A percentile compares a stretch with the other conserved stretches of the same genome.
phyloP scores from a whole-genome alignment of 2,797 vertebrate species.

The Phrynocephalus guinanensis region DNA sequence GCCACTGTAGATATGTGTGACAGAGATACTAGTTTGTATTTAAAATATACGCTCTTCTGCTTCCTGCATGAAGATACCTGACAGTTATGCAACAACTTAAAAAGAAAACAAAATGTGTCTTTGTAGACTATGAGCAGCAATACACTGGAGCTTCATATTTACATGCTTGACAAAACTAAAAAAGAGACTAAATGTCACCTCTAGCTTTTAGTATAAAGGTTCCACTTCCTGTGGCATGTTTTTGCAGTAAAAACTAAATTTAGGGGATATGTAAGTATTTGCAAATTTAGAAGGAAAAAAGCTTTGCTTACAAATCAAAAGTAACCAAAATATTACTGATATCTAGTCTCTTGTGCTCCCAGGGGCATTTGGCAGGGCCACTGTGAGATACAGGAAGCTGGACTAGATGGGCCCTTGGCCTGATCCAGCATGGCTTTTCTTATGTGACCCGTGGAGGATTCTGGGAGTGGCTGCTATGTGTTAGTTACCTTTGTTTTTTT shows the following conservation, averaged over 20 bases:
- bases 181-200: not conserved
- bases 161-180: conserved; percentile 8
- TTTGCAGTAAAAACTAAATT: conserved; percentile 9
- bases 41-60: not conserved
- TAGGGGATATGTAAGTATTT: not conserved
- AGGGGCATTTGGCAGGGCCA: too few species aligned
- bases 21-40: not conserved
- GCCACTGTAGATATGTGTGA: not conserved
- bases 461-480: too few species aligned
- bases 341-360: too few species aligned
- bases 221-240: not conserved
- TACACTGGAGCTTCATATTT: conserved; percentile 6
- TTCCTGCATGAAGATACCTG: not conserved
- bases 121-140: not conserved
- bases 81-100: not conserved
- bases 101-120: not conserved
- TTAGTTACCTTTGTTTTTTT: too few species aligned
- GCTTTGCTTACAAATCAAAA: not conserved
- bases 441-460: too few species aligned
- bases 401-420: too few species aligned
- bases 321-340: too few species aligned
- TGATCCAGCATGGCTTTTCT: too few species aligned
- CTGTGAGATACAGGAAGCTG: too few species aligned
- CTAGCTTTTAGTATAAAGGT: conserved; percentile 1
- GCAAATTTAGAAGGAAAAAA: not conserved